A percentile compares a stretch with the other conserved stretches of the same genome.
phyloP scores from a whole-genome alignment of 2,797 vertebrate species.

The Adrianichthys oophorus region DNA sequence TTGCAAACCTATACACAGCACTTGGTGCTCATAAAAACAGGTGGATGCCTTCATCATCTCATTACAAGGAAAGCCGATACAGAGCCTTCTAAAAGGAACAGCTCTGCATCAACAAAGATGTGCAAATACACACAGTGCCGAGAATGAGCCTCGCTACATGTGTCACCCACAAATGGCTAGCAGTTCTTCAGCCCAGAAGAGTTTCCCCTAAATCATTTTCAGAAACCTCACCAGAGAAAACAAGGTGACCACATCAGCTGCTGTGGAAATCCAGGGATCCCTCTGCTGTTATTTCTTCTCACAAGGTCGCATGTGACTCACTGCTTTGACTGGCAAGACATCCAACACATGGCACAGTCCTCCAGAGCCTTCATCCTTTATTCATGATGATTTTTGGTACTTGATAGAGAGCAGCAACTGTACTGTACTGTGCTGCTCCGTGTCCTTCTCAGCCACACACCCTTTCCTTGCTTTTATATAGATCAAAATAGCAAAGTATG shows the following conservation, averaged over 20 bases:
- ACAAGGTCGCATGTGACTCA: conserved; percentile 73
- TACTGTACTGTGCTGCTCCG: too few species aligned
- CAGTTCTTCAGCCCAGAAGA: conserved; percentile 48
- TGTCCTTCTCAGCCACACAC: too few species aligned
- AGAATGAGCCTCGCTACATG: conserved; percentile 37
- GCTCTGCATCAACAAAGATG: conserved; percentile 21
- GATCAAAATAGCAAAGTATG: too few species aligned
- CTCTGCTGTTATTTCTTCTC: conserved; percentile 68
- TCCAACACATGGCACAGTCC: conserved; percentile 46
- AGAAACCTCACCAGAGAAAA: conserved; percentile 73
- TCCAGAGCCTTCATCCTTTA: conserved; percentile 41
- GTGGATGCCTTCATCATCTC: background rate
- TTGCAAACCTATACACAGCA: background rate
- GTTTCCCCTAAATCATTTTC: conserved; percentile 72
- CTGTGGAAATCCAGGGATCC: conserved; percentile 71
- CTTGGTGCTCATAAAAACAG: background rate
- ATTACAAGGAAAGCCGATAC: conserved; percentile 13
- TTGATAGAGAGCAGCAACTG: too few species aligned
- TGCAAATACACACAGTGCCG: conserved; percentile 12
- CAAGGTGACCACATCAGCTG: conserved; percentile 71
- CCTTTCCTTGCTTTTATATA: too few species aligned
- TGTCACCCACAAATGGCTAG: conserved; percentile 48
- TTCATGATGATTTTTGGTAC: too few species aligned
- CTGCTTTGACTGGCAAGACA: conserved; percentile 69
- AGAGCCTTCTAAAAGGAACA: conserved; percentile 13